phyloP scores from a whole-genome alignment of 2,797 vertebrate genomes.

The Myotis findleyi region DNA sequence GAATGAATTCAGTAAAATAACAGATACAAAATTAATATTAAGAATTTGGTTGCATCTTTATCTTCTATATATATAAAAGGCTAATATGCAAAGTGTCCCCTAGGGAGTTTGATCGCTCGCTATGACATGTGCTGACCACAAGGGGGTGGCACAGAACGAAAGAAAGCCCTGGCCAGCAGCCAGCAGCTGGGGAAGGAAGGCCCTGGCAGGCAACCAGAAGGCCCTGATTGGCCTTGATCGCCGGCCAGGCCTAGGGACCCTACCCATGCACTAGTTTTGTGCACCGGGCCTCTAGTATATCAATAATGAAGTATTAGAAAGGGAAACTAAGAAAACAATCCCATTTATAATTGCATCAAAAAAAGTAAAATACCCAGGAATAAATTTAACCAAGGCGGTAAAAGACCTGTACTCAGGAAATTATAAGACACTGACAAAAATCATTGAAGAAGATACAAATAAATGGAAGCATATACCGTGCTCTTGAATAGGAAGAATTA shows the following conservation, averaged over 20 bases:
- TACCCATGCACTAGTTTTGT: no score
- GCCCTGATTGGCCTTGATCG: no score
- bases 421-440: neutral
- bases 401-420: neutral
- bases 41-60: neutral
- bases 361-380: neutral
- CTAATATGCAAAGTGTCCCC: no score
- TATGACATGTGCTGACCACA: no score
- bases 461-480: neutral
- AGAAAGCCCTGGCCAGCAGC: no score
- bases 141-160: no score
- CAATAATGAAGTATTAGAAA: neutral
- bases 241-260: no score
- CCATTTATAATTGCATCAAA: neutral
- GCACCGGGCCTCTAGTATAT: neutral
- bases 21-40: neutral
- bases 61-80: no score
- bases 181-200: no score
- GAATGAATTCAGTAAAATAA: neutral
- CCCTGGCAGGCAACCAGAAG: no score
- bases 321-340: neutral
- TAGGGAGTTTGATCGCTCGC: no score
- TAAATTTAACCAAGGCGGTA: neutral
- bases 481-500: neutral
- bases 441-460: neutral